Base-by-base conservation (phyloP, 2,113 vertebrate species). In the Pseudorhombus dupliciocellatus region DNA sequence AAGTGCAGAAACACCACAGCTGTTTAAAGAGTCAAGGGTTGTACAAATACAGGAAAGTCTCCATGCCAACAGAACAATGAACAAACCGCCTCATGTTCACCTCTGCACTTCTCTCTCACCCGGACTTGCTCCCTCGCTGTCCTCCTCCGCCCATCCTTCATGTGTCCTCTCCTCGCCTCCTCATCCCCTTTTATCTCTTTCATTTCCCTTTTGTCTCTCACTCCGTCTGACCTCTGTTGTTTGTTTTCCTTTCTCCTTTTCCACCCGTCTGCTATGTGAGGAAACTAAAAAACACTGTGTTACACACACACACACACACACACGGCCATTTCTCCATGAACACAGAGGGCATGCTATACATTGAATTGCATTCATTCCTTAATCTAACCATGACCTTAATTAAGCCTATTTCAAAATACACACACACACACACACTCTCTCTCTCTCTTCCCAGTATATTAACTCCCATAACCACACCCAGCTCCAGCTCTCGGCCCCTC, bases 381-480 rank as follows among this genome's bases (percentile, higher is more conserved):
- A 50, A 5, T 46, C 42, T 46, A 18, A 44, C 12, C 42, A 16
- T 16, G 16, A 44, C 42, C 42, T 34, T 9, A 34, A 34, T 9
- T 12, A 40, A 12, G 10, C 37, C 37, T 8, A 10, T 6, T 40
- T 40, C 18, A 0, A 44, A 44, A 12, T 70, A 25, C 70, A 51
- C 44, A 18, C 66, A 18, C 37, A 34, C 28, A 56, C 61, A 61
- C 55, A 34, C 37, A 5, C 31, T 8, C 54, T 1, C 66, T 15
- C 62, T 18, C 46, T 2, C 63, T 40, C 61, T 48, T n/a, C 65
- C n/a, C 60, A 53, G 31, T 34, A 52, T 58, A 63, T 75, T 42
- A 26, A 79, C 25, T 31, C 66, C 76, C 56, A 86, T 46, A 66
- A 81, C 91, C 93, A 91, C 93, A 87, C 88, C 93, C 84, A 84